A percentile compares a stretch with the other conserved stretches of the same genome.
Conservation (phyloP, 2,113 vertebrate genomes). For the Atherinomorus stipes region DNA sequence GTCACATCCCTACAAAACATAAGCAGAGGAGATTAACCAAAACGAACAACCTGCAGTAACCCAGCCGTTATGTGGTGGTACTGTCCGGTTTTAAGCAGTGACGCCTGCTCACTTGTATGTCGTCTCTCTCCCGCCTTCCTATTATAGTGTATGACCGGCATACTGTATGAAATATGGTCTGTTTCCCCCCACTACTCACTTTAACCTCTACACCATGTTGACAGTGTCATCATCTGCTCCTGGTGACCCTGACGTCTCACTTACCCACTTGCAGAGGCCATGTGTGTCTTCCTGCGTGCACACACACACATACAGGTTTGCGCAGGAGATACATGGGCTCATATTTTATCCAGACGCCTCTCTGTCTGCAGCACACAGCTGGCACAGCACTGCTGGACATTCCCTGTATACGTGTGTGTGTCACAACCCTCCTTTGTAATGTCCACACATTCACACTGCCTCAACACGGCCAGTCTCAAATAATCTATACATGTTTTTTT, state of each 20-base stretch:
- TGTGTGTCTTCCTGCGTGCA: constrained; percentile 39
- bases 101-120: constrained; percentile 17
- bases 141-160: constrained; percentile 63
- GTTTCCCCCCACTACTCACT: constrained; percentile 54
- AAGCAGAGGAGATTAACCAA: constrained; percentile 21
- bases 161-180: constrained; percentile 56
- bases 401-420: constrained; percentile 53
- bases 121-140: constrained; percentile 16
- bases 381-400: constrained; percentile 67
- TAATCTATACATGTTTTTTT: constrained; percentile 22
- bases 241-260: constrained; percentile 76
- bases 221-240: constrained; percentile 73
- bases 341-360: constrained; percentile 81
- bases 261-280: constrained; percentile 54
- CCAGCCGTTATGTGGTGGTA: constrained; percentile 14
- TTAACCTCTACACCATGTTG: constrained; percentile 52
- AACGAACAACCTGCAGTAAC: constrained; percentile 28
- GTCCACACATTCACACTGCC: constrained; percentile 7
- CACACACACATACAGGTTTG: constrained; percentile 18
- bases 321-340: constrained; percentile 62
- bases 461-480: constrained; percentile 3
- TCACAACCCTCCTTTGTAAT: constrained; percentile 13
- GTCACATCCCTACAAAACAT: constrained; percentile 5
- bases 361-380: constrained; percentile 76
- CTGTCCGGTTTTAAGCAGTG: constrained; percentile 7